Evolutionary conservation across 2,888 invertebrate species (phyloP).

Genomic region (Fragum fragum): DNA sequence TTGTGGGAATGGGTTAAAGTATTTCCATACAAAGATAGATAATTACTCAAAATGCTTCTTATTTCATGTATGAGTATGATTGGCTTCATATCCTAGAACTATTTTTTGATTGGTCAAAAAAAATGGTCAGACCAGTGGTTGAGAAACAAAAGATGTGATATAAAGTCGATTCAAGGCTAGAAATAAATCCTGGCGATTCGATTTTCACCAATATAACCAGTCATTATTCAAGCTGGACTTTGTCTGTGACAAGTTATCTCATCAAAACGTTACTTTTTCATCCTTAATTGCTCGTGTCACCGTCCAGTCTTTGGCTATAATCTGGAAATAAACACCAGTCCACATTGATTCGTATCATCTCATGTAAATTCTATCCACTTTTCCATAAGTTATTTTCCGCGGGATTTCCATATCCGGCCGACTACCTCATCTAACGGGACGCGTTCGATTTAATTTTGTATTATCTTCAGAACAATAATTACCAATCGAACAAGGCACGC

Average conservation of each 20-base stretch:
- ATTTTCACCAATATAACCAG: constrained; percentile 25
- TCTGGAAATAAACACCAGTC: constrained; percentile 35
- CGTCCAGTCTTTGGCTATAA: constrained; percentile 13
- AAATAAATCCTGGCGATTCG: constrained; percentile 22
- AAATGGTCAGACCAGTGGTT: too few relatives aligned
- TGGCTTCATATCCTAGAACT: too few relatives aligned
- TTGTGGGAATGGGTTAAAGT: too few relatives aligned
- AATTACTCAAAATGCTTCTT: too few relatives aligned
- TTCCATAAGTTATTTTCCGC: constrained; percentile 58
- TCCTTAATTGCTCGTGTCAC: constrained; percentile 39
- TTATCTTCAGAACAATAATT: constrained; percentile 62
- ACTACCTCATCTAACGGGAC: constrained; percentile 45
- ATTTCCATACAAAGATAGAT: too few relatives aligned
- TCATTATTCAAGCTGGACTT: constrained; percentile 31
- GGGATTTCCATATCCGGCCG: constrained; percentile 49
- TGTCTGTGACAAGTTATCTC: constrained; percentile 35
- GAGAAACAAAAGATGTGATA: background rate
- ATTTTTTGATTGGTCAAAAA: too few relatives aligned
- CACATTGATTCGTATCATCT: constrained; percentile 36
- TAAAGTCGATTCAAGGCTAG: background rate
- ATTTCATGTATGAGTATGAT: too few relatives aligned
- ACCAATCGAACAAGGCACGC: constrained; percentile 30
- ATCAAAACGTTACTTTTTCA: constrained; percentile 36
- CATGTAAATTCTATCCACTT: constrained; percentile 54
- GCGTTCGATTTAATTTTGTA: constrained; percentile 56